phyloP scores from a whole-genome alignment of 2,113 vertebrate genomes.

The Rhinichthys klamathensis region DNA sequence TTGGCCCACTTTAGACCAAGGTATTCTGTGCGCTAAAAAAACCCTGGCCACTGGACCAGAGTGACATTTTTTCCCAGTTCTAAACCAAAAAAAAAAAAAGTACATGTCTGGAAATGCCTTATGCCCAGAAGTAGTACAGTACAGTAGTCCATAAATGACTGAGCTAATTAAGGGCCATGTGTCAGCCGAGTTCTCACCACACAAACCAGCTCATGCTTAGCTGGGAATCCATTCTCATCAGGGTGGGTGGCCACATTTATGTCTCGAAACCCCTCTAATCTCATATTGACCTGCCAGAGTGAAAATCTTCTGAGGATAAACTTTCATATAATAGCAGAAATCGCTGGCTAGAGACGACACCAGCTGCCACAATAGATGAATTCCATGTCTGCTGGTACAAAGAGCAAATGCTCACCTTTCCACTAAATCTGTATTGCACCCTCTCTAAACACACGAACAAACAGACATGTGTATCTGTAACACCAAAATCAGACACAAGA shows the following conservation, averaged over 20 bases:
- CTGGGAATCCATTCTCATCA: conserved; percentile 9
- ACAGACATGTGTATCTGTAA: conserved; percentile 47
- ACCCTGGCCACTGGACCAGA: neutral
- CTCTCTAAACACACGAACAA: conserved; percentile 29
- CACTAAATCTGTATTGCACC: neutral
- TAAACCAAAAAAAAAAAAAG: neutral
- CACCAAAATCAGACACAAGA: conserved; percentile 5
- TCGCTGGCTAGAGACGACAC: conserved; percentile 37
- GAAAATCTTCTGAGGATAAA: conserved; percentile 41
- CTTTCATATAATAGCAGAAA: conserved; percentile 36
- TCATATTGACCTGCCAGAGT: conserved; percentile 41
- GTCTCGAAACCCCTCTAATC: conserved; percentile 47
- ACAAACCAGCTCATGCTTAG: neutral
- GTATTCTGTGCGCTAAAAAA: no score
- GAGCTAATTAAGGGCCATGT: conserved; percentile 16
- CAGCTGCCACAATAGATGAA: conserved; percentile 12
- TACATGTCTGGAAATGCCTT: neutral
- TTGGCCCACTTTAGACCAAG: no score
- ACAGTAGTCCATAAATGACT: neutral
- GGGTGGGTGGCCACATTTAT: conserved; percentile 53
- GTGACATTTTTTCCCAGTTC: neutral
- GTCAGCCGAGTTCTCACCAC: conserved; percentile 3
- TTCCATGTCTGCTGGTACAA: neutral
- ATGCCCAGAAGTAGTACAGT: neutral
- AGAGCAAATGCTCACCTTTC: conserved; percentile 18